Evolutionary conservation across 2,113 vertebrate species (phyloP), one percentile per base, ranked within the genome.

Genomic region (Phaethornis superciliosus): DNA sequence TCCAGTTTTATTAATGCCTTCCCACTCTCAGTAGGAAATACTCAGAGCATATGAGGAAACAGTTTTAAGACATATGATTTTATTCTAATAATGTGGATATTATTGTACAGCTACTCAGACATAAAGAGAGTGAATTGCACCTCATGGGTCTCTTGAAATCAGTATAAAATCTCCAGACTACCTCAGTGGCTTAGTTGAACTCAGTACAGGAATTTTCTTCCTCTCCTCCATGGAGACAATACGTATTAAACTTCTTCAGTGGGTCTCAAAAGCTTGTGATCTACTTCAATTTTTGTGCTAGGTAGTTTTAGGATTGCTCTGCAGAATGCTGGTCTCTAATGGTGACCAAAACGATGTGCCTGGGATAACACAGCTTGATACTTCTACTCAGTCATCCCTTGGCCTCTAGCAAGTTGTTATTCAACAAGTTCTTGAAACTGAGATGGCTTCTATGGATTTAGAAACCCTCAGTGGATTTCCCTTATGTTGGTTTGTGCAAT

Each of bases 1-100:
- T 94, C 94, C 87, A 88, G 78, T 95, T 95, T 91, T 92, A 95
- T 93, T 91, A 95, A 95, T 81, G 87, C 87, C 63, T 95, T 94
- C 68, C 89, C 91, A 77, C 64, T 96, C 87, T 89, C 93, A 91
- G 84, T 93, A 91, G 87, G 94, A 96, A 91, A 94, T 80, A 89
- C 75, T 95, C 91, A 95, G 79, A 94, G 94, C 82, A 80, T 91
- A 89, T 37, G 71, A 91, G 71, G 42, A 89, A 95, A 89, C 79
- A 71, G 81, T 88, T 67, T 93, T 87, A 94, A 52, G 81, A 94
- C 95, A 94, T 68, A 91, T 93, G 89, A 91, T 94, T 95, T 96
- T 89, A 85, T 94, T 96, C 91, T 91, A 93, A 93, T 93, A 94
- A 88, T 88, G 59, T 95, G 91, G 54, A 60, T 94, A 67, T 94